Evolutionary conservation across 2,797 vertebrate species (phyloP).

Genomic region (Ctenopoma kingsleyae): DNA sequence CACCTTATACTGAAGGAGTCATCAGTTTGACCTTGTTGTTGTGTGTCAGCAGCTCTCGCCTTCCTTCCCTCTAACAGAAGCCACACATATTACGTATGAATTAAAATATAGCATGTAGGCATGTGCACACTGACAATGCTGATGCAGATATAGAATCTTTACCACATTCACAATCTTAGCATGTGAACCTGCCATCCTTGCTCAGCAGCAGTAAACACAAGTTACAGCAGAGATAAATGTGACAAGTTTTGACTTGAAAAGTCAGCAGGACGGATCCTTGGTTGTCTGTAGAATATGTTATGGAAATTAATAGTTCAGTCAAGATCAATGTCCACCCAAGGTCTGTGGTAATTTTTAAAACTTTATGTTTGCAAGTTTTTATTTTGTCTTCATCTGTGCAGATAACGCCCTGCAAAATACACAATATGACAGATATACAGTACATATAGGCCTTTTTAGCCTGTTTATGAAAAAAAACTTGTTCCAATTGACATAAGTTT

Average conservation of each 20-base stretch:
- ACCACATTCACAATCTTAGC: neutral
- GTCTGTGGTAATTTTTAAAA: conserved; percentile 1
- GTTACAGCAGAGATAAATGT: no score
- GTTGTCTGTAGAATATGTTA: neutral
- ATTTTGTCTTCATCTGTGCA: neutral
- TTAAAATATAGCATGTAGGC: neutral
- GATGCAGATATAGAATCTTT: neutral
- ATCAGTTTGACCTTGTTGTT: conserved; percentile 34
- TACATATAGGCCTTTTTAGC: neutral
- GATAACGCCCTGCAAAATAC: neutral
- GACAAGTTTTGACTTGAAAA: neutral
- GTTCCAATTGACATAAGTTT: conserved; percentile 15
- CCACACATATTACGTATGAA: neutral
- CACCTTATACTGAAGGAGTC: conserved; percentile 3
- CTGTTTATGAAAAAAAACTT: neutral
- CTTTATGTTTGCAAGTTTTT: neutral
- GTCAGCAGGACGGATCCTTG: neutral
- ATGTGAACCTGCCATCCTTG: neutral
- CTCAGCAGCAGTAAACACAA: neutral
- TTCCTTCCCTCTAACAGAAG: neutral
- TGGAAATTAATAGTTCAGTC: neutral
- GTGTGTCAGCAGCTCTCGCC: neutral
- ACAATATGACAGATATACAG: neutral
- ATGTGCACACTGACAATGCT: no score
- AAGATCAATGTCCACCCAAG: neutral